Evolutionary conservation across 2,797 vertebrate species (phyloP).

Genomic region (Helarctos malayanus): DNA sequence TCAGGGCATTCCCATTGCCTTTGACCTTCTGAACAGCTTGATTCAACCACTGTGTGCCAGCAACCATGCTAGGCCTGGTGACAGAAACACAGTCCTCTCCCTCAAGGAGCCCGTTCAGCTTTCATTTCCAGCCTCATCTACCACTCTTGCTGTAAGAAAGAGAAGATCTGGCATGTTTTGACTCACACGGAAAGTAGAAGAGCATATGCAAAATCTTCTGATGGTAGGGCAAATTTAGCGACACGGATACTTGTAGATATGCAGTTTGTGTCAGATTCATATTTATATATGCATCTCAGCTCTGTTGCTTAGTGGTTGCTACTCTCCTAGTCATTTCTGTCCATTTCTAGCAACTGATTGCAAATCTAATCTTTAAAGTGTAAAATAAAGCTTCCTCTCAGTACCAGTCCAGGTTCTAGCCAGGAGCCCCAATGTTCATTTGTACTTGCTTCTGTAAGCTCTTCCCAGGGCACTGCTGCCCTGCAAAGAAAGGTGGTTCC

Average conservation of each 20-base stretch:
- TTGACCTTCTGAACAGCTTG: background rate
- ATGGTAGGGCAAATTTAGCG: conserved; percentile 63
- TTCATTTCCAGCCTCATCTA: conserved; percentile 4
- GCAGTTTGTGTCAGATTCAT: conserved; percentile 61
- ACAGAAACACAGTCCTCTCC: background rate
- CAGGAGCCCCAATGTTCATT: background rate
- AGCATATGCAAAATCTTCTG: conserved; percentile 74
- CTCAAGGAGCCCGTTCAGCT: background rate
- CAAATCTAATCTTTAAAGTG: conserved; percentile 59
- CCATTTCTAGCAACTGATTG: conserved; percentile 70
- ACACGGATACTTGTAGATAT: conserved; percentile 67
- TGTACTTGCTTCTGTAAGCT: background rate
- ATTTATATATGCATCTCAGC: conserved; percentile 73
- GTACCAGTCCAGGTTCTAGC: background rate
- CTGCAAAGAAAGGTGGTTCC: background rate
- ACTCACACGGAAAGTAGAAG: conserved; percentile 72
- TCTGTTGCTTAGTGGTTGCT: conserved; percentile 70
- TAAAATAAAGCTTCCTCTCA: conserved; percentile 33
- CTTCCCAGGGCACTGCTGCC: background rate
- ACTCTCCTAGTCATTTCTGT: conserved; percentile 67
- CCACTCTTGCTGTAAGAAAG: background rate
- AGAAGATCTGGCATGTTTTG: conserved; percentile 18
- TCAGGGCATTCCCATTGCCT: background rate
- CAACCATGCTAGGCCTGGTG: background rate
- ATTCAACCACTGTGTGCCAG: background rate